Evolutionary conservation across 2,113 vertebrate species (phyloP).

Genomic region (Bostrychus sinensis): DNA sequence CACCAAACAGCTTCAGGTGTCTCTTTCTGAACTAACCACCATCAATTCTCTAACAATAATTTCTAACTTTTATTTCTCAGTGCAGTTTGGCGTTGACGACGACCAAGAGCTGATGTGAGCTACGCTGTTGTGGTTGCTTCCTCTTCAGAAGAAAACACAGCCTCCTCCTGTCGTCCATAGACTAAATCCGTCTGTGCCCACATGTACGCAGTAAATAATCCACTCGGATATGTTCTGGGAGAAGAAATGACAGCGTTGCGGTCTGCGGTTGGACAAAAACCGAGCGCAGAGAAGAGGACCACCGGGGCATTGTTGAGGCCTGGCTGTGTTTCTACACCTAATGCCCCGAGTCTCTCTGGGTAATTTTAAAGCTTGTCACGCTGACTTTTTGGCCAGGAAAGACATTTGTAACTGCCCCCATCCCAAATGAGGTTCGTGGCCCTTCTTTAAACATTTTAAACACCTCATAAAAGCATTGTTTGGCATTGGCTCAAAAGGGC

Average conservation of each 20-base stretch:
- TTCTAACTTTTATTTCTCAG: no score
- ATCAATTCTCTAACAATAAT: no score
- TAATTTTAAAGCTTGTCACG: slow-evolving; percentile 44
- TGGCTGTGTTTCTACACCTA: slow-evolving; percentile 28
- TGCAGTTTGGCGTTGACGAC: no score
- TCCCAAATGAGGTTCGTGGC: slow-evolving; percentile 38
- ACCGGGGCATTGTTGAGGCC: slow-evolving; percentile 53
- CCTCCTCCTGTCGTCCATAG: background rate
- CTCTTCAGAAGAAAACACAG: background rate
- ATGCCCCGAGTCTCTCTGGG: slow-evolving; percentile 25
- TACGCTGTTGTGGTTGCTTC: no score
- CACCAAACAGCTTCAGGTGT: no score
- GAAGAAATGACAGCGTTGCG: slow-evolving; percentile 47
- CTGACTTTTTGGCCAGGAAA: slow-evolving; percentile 24
- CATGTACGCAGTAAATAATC: slow-evolving; percentile 20
- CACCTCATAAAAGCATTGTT: slow-evolving; percentile 54
- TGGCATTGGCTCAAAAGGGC: slow-evolving; percentile 44
- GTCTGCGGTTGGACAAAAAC: slow-evolving; percentile 20
- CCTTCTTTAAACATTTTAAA: slow-evolving; percentile 57
- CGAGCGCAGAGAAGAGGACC: slow-evolving; percentile 33
- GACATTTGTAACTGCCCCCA: slow-evolving; percentile 28
- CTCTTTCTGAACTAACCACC: no score
- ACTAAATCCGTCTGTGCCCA: slow-evolving; percentile 32
- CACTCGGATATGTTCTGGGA: slow-evolving; percentile 34
- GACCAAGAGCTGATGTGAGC: no score